phyloP scores from a whole-genome alignment of 2,888 invertebrate genomes.

The Lumbricus terrestris region DNA sequence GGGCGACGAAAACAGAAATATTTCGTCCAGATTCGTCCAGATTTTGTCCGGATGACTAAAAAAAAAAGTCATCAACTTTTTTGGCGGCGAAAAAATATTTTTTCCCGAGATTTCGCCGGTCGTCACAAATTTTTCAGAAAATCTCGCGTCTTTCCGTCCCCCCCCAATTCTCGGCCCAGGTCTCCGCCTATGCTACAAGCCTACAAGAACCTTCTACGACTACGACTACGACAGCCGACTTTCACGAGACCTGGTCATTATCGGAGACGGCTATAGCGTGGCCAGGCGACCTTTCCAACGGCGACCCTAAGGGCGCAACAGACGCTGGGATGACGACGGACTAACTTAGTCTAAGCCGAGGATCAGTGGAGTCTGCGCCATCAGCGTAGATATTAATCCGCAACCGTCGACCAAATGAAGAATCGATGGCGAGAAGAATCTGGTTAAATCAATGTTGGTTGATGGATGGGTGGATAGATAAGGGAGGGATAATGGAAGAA shows the following conservation, averaged over 20 bases:
- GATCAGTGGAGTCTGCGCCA: background rate
- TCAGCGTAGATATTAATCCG: background rate
- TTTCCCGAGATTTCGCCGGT: too few relatives aligned
- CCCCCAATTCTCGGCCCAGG: too few relatives aligned
- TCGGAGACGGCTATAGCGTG: background rate
- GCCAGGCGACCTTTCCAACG: background rate
- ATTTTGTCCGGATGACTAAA: too few relatives aligned
- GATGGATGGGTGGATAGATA: background rate
- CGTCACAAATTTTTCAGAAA: too few relatives aligned
- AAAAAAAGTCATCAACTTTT: too few relatives aligned
- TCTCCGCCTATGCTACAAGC: too few relatives aligned
- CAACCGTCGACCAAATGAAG: background rate
- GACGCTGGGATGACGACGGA: background rate
- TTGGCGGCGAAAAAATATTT: too few relatives aligned
- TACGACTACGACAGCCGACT: background rate
- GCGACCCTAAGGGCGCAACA: background rate
- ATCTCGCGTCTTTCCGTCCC: too few relatives aligned
- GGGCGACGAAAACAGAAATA: too few relatives aligned
- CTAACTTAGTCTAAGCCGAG: background rate
- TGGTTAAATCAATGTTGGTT: background rate
- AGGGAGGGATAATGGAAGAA: background rate
- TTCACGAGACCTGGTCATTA: background rate
- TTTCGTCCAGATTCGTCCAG: too few relatives aligned
- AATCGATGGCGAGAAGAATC: background rate
- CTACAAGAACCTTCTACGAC: too few relatives aligned